A percentile compares a stretch with the other conserved stretches of the same genome.
Conservation (phyloP, 1,140 invertebrate species). For the Zaprionus gabonicus region DNA sequence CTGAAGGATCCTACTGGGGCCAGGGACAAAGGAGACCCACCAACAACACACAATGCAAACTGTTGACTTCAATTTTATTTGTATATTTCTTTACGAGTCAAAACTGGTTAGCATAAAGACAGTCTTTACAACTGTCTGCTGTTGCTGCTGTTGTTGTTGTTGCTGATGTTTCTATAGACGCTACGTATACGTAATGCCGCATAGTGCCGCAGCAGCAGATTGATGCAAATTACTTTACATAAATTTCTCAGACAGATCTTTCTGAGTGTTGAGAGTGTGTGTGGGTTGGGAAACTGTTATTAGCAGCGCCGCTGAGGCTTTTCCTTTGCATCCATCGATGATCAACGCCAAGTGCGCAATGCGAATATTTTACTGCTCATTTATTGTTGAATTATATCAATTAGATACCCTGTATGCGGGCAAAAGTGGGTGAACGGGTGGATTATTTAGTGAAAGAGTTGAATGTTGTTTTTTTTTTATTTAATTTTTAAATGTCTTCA, state of each 20-base stretch:
- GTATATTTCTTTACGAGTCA: not conserved
- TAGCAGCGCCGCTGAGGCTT: not conserved
- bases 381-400: slow-evolving; percentile 2
- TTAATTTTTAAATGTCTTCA: no score
- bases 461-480: no score
- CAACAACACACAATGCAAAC: not conserved
- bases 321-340: slow-evolving; percentile 1
- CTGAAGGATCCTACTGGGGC: slow-evolving; percentile 1
- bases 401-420: not conserved
- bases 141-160: not conserved
- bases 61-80: not conserved
- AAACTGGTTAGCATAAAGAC: slow-evolving; percentile 1
- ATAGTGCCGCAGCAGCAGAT: not conserved
- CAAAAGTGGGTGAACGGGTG: not conserved
- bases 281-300: slow-evolving; percentile 5
- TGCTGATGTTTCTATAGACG: not conserved
- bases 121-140: not conserved
- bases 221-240: slow-evolving; percentile 5
- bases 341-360: not conserved
- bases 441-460: no score
- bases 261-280: not conserved
- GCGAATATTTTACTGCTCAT: slow-evolving; percentile 6
- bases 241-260: not conserved
- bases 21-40: not conserved
- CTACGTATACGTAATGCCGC: not conserved